A percentile compares a stretch with the other conserved stretches of the same genome.
Evolutionary conservation across 2,888 invertebrate genomes (phyloP).

Genomic region (Acrobasis consociella): DNA sequence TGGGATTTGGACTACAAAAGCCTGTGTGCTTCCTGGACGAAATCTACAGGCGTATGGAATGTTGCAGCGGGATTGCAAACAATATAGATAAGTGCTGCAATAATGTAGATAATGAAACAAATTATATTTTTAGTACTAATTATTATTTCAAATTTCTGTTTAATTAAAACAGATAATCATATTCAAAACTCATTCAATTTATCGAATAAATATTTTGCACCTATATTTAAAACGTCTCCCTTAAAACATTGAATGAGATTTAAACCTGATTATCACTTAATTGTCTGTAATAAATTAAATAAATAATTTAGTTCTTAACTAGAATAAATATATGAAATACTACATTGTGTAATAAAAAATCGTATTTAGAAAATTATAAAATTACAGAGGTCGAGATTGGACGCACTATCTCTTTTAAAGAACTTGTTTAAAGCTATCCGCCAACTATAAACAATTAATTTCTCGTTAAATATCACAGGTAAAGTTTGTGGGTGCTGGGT

Average conservation of each 20-base stretch:
- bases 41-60: too few species aligned
- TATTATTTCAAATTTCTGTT: constrained; percentile 41
- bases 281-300: constrained; percentile 49
- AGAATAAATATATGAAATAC: constrained; percentile 52
- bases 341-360: constrained; percentile 53
- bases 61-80: too few species aligned
- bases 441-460: constrained; percentile 55
- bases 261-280: constrained; percentile 46
- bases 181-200: constrained; percentile 67
- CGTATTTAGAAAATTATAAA: constrained; percentile 56
- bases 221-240: constrained; percentile 79
- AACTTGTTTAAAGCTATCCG: constrained; percentile 52
- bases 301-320: constrained; percentile 63
- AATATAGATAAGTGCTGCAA: not conserved
- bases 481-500: constrained; percentile 58
- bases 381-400: constrained; percentile 46
- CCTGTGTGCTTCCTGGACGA: too few species aligned
- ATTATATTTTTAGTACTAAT: constrained; percentile 33
- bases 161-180: constrained; percentile 40
- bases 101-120: constrained; percentile 18
- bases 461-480: constrained; percentile 77
- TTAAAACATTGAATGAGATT: constrained; percentile 58
- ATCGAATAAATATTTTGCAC: constrained; percentile 72
- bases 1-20: too few species aligned
- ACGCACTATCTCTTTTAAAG: constrained; percentile 39